These are phyloP conservation scores for Rotaria macrura DNA, from an alignment of 2,888 invertebrate species.

Conservation along the genomic window DNA sequence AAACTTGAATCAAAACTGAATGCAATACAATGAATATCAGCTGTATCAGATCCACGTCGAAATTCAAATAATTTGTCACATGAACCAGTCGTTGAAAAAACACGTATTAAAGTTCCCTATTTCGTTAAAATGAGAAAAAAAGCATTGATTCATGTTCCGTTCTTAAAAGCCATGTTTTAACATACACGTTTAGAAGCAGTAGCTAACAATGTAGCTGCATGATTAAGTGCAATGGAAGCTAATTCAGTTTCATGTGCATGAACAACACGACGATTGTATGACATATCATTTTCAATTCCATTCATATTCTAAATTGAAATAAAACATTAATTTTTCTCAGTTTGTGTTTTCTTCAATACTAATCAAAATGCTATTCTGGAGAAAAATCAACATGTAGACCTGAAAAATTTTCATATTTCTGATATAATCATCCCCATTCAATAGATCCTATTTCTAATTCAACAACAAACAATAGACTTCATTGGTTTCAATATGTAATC, in stretches of 20 bases:
- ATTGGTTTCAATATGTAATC: no score
- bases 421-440: no score
- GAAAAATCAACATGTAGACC: no score
- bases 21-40: slow-evolving; percentile 71
- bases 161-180: no score
- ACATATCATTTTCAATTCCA: slow-evolving; percentile 19
- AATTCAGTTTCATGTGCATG: slow-evolving; percentile 30
- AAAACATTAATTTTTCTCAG: not conserved
- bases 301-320: slow-evolving; percentile 23
- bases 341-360: no score
- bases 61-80: slow-evolving; percentile 71
- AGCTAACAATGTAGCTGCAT: slow-evolving; percentile 19
- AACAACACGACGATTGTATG: slow-evolving; percentile 24
- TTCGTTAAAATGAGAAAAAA: slow-evolving; percentile 75
- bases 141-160: no score
- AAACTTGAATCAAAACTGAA: slow-evolving; percentile 86
- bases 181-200: slow-evolving; percentile 23
- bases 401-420: no score
- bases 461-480: no score
- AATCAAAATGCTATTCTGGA: no score
- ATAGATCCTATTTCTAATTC: no score
- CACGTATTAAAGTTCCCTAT: slow-evolving; percentile 78
- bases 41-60: slow-evolving; percentile 83
- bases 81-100: slow-evolving; percentile 71
- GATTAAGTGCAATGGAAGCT: slow-evolving; percentile 25